Evolutionary conservation across 2,888 invertebrate genomes (phyloP).

Genomic region (Plemyria rubiginata): DNA sequence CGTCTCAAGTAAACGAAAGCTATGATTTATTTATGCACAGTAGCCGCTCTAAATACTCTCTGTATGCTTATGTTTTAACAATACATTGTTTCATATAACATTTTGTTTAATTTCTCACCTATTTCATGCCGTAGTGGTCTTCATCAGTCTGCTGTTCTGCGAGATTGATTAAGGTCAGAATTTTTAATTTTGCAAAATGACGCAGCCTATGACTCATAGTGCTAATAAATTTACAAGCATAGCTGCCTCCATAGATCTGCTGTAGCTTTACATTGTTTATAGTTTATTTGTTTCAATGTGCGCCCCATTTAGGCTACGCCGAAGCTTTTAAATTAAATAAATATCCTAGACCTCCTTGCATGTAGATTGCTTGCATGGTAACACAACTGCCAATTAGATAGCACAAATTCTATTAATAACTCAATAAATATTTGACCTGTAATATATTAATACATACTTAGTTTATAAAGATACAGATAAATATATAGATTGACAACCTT

Average conservation of each 20-base stretch:
- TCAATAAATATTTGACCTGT: too few relatives aligned
- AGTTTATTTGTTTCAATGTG: not conserved
- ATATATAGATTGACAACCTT: not conserved
- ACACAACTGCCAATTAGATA: conserved; percentile 13
- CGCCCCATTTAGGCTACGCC: conserved; percentile 15
- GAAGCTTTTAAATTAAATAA: conserved; percentile 31
- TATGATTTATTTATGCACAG: conserved; percentile 76
- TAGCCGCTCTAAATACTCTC: conserved; percentile 72
- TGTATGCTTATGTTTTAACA: conserved; percentile 80
- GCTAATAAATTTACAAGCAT: conserved; percentile 50
- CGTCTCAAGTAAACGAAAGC: conserved; percentile 84
- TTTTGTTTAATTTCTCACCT: conserved; percentile 73
- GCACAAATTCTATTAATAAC: not conserved
- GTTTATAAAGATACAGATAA: not conserved
- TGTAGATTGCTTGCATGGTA: conserved; percentile 46
- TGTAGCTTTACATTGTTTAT: too few relatives aligned
- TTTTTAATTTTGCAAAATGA: conserved; percentile 58
- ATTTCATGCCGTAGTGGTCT: conserved; percentile 48
- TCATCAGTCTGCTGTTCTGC: conserved; percentile 41
- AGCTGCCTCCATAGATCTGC: conserved; percentile 27
- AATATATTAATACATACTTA: too few relatives aligned
- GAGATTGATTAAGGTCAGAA: conserved; percentile 55
- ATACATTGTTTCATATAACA: conserved; percentile 77
- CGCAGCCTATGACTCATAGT: conserved; percentile 70
- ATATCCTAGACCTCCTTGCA: conserved; percentile 35